phyloP scores from a whole-genome alignment of 2,113 vertebrate species.

The Sardina pilchardus region DNA sequence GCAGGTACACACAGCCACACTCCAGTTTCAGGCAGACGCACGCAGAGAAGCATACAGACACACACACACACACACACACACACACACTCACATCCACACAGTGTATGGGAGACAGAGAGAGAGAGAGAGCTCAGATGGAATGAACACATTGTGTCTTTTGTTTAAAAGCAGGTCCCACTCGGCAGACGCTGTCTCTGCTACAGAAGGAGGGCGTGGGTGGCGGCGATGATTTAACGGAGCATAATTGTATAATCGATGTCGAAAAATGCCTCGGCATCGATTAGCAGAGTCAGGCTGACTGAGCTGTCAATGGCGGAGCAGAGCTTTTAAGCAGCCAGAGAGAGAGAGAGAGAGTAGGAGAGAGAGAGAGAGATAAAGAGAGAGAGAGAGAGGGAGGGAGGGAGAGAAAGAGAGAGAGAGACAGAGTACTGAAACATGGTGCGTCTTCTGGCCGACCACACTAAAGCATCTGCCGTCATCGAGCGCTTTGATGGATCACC shows the following conservation, averaged over 20 bases:
- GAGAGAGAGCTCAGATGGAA: neutral
- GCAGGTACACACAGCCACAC: neutral
- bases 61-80: slow-evolving; percentile 4
- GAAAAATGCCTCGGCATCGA: slow-evolving; percentile 71
- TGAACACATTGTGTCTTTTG: neutral
- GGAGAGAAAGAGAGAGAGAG: neutral
- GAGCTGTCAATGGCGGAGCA: slow-evolving; percentile 43
- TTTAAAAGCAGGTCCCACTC: neutral
- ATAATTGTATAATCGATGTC: slow-evolving; percentile 74
- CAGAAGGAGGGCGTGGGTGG: slow-evolving; percentile 32
- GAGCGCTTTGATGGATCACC: neutral
- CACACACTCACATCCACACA: neutral
- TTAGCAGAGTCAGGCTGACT: slow-evolving; percentile 52
- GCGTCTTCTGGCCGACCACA: neutral
- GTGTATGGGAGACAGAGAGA: neutral
- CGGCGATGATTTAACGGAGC: slow-evolving; percentile 60
- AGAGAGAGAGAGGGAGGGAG: neutral
- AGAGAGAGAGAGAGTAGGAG: neutral
- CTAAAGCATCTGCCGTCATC: neutral
- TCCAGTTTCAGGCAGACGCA: neutral
- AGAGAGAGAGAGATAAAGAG: neutral
- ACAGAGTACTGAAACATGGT: neutral
- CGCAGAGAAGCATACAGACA: neutral
- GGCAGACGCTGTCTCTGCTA: neutral
- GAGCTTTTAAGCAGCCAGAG: slow-evolving; percentile 40